These are phyloP conservation scores for Mythimna pallens DNA, from an alignment of 2,888 invertebrate genomes.

Conservation along the genomic window DNA sequence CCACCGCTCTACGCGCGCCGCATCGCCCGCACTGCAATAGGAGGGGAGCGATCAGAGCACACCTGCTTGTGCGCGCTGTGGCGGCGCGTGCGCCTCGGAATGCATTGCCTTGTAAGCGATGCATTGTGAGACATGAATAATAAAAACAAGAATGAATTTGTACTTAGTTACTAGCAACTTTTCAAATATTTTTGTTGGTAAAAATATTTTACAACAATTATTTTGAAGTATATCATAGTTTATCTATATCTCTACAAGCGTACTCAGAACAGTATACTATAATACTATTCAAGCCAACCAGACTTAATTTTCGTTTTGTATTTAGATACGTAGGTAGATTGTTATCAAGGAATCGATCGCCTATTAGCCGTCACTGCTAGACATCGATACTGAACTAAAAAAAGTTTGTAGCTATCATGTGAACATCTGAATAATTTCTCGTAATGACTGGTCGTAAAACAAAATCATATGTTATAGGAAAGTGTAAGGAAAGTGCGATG, in stretches of 20 bases:
- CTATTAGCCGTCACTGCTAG: constrained; percentile 63
- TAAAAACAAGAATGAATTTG: constrained; percentile 26
- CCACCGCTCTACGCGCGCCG: constrained; percentile 88
- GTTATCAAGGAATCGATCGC: constrained; percentile 78
- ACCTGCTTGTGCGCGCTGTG: constrained; percentile 81
- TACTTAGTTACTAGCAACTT: constrained; percentile 70
- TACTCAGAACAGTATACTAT: constrained; percentile 11
- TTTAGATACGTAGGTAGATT: constrained; percentile 64
- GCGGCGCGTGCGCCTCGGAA: constrained; percentile 70
- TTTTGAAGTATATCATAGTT: not conserved
- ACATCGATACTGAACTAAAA: constrained; percentile 62
- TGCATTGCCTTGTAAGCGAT: constrained; percentile 55
- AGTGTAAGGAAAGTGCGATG: constrained; percentile 69
- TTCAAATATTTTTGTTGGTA: constrained; percentile 53
- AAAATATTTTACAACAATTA: not conserved
- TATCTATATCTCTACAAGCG: constrained; percentile 1
- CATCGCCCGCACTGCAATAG: constrained; percentile 89
- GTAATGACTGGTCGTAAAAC: constrained; percentile 73
- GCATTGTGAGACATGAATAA: constrained; percentile 37
- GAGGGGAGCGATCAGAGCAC: constrained; percentile 86
- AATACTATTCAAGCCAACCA: constrained; percentile 35
- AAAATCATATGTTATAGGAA: constrained; percentile 70
- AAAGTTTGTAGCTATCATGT: constrained; percentile 57
- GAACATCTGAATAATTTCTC: constrained; percentile 67
- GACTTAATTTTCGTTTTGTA: constrained; percentile 54